Base-by-base conservation (phyloP, 2,797 vertebrate species). In the Cyclopterus lumpus region DNA sequence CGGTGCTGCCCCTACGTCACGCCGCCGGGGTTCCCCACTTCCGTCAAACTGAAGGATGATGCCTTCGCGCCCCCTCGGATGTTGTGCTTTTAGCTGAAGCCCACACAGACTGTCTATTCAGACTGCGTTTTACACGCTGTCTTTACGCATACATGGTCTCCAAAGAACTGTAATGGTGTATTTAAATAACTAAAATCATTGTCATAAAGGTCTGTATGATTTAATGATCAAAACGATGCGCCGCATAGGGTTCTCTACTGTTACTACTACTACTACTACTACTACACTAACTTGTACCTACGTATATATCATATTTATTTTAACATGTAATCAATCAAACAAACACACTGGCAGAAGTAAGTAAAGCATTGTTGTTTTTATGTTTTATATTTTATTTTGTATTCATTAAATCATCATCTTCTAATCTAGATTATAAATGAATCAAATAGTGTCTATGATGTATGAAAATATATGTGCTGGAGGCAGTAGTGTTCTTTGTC, bases 21-120 rank as follows among this genome's bases (percentile, higher is more conserved):
- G 38, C 26, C 48, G 30, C 82, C 77, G 93, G 94, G 93, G 93
- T 93, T 94, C 92, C 94, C 92, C 84, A 90, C 84, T 85, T 79
- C 85, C 85, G 86, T 90, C 88, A 87, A 38, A 73, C 59, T 32
- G 24, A 5, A 48, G 10, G 22, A 2, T 72, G 89, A 15, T 79
- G 89, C 88, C 15, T 90, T 91, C 73, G 84, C 0, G 22, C 0
- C 28, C 10, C 1, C 66, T 82, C 20, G 85, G 87, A 76, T 12
- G 4, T 71, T 57, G 4, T 0, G 6, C 0, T 0, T 36, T 1
- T 6, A 1, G 4, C 26, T 57, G 28, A 15, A 22, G 16, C n/a
- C 60, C 36, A 2, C 11, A 0, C 6, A 4, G 15, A 26, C 14
- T 10, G 16, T 4, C n/a, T 20, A 15, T 14, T 48, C 9, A 12